Evolutionary conservation across 1,140 invertebrate genomes (phyloP), one percentile per base, ranked within the genome.

Genomic region (Lasaia peninsularis): DNA sequence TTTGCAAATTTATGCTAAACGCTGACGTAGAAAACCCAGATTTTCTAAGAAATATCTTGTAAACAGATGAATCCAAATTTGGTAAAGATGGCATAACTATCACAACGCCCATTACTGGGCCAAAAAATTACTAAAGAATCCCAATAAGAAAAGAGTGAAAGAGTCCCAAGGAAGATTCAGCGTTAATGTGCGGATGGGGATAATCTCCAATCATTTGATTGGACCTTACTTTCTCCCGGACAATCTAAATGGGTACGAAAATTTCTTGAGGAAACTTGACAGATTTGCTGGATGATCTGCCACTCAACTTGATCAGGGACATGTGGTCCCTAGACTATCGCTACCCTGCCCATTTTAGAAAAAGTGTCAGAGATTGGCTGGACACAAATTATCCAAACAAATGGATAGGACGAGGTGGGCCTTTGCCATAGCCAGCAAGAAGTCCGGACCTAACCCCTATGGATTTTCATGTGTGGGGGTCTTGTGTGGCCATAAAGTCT

Each of bases 391-490:
- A 84, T 74, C 75, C 78, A 21, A 59, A 65, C 6, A 68, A 67
- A 53, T 89, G 84, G 79, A 88, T 90, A 59, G 86, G 84, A 20
- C 65, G 78, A 56, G 55, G 63, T 57, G 79, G 87, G 16, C 56
- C 78, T 28, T 69, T 89, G 37, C 58, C 68, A 50, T 90, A 85
- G 86, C 78, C 80, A 53, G 66, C 84, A n/a, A 62, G 85, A 56
- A 86, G 76, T 48, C 78, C 77, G 18, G 87, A 90, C 67, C 60
- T 89, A 37, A 79, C 68, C 18, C 68, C 18, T 76, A 52, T 78
- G 16, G 82, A 89, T 73, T 90, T 80, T 74, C 83, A 81, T 68
- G 62, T 75, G 11, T 87, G 79, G 85, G 86, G 80, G 34, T 72
- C n/a, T n/a, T n/a, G 78, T 51, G 55, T 89, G 56, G 8, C n/a